Evolutionary conservation across 2,888 invertebrate genomes (phyloP).

Genomic region (Drosophila cracens): DNA sequence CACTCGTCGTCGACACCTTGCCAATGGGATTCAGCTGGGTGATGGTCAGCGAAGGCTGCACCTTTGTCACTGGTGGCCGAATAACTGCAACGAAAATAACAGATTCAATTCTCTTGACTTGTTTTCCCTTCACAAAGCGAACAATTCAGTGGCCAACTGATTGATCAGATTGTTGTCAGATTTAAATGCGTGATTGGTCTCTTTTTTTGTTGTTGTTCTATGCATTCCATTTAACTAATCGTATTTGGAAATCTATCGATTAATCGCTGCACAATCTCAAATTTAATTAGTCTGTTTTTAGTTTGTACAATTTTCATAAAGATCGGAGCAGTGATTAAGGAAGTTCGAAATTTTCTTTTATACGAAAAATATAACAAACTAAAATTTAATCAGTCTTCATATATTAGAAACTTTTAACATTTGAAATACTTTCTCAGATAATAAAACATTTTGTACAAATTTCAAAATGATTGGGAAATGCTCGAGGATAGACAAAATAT

Average conservation of each 20-base stretch:
- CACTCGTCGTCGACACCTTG: conserved; percentile 73
- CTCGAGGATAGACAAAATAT: no score
- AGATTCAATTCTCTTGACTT: not conserved
- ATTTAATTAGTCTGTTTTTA: not conserved
- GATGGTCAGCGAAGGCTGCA: conserved; percentile 84
- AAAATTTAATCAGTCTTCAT: not conserved
- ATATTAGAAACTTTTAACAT: not conserved
- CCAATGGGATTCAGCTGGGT: conserved; percentile 83
- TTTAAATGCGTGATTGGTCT: not conserved
- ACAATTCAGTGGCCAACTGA: not conserved
- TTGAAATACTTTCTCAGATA: not conserved
- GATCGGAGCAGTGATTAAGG: not conserved
- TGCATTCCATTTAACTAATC: not conserved
- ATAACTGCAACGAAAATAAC: conserved; percentile 62
- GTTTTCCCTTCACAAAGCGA: not conserved
- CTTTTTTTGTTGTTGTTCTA: not conserved
- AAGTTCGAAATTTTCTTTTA: not conserved
- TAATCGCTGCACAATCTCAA: not conserved
- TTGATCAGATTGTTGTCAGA: not conserved
- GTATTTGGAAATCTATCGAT: conserved; percentile 13
- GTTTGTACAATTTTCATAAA: not conserved
- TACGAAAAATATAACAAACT: not conserved
- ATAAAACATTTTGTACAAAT: not conserved
- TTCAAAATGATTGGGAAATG: not conserved
- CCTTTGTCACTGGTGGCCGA: conserved; percentile 84